Evolutionary conservation across 2,888 invertebrate genomes (phyloP), one percentile per base, ranked within the genome.

Genomic region (Megastigmus dorsalis): DNA sequence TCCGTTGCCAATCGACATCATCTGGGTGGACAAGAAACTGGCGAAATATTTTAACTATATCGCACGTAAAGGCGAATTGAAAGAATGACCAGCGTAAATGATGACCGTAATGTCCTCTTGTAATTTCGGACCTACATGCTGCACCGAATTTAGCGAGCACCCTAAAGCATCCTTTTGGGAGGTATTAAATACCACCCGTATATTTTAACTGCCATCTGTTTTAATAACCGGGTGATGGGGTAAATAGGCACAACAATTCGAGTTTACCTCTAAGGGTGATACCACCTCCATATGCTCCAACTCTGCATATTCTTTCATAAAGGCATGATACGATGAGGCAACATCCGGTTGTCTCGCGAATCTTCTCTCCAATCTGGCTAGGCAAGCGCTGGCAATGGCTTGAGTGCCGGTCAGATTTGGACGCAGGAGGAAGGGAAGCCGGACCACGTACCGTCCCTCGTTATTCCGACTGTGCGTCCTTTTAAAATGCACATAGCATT

Each of bases 171-270:
- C 1, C 13, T 3, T n/a, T 13, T 54, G 54, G 6, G 52, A 30
- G 4, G 54, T 33, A 3, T 54, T 54, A n/a, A 54, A 54, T 3
- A 54, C 26, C n/a, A 54, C 30, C 4, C 28, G 52, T 10, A 52
- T 3, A 13, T 28, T 54, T 3, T 30, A 6, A 0, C 3, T 6
- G 30, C 20, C 38, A 13, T 59, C 36, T 10, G 28, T n/a, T 9
- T 38, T 57, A 2, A 23, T 0, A 0, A 50, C 59, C 0, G 48
- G n/a, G 18, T 67, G 66, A 43, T 67, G 55, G n/a, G 55, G 55
- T 5, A 28, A 15, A 36, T 28, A 28, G 3, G 1, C 7, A 0
- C 2, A 26, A 54, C 23, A 23, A 10, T 18, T 20, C 2, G n/a
- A 15, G 0, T n/a, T 2, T 9, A 9, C 3, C 10, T 5, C 0